These are phyloP conservation scores for Cotesia chilonis DNA, from an alignment of 1,140 invertebrate species.

Conservation along the genomic window DNA sequence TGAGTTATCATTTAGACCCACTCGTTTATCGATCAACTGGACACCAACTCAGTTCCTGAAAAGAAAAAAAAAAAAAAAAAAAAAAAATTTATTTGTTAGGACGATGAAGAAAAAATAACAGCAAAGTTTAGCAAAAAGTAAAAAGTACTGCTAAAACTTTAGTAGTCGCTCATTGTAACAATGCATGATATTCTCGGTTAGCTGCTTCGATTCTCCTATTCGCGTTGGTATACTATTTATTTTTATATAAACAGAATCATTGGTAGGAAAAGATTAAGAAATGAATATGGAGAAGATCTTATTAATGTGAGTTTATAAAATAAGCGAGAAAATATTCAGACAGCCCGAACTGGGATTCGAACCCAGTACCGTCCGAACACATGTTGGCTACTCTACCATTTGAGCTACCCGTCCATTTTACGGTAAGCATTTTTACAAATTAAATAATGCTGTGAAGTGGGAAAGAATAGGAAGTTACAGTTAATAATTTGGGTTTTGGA, in stretches of 20 bases:
- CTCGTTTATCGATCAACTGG: constrained; percentile 48
- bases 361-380: too few species aligned
- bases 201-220: neutral
- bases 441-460: too few species aligned
- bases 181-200: constrained; percentile 2
- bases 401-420: too few species aligned
- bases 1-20: neutral
- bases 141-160: constrained; percentile 1
- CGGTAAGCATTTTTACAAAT: too few species aligned
- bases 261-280: too few species aligned
- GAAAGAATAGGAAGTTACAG: too few species aligned
- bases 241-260: neutral
- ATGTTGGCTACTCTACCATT: too few species aligned
- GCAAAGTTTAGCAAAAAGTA: neutral
- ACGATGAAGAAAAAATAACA: neutral
- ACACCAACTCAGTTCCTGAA: constrained; percentile 63
- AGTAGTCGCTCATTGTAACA: constrained; percentile 17
- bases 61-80: constrained; percentile 43
- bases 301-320: too few species aligned
- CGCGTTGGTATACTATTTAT: neutral
- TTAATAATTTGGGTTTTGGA: too few species aligned
- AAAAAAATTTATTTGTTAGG: neutral
- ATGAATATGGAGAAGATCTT: too few species aligned
- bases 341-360: too few species aligned
- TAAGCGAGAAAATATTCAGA: too few species aligned